Conservation (phyloP, 2,888 invertebrate species). For the Patella depressa region DNA sequence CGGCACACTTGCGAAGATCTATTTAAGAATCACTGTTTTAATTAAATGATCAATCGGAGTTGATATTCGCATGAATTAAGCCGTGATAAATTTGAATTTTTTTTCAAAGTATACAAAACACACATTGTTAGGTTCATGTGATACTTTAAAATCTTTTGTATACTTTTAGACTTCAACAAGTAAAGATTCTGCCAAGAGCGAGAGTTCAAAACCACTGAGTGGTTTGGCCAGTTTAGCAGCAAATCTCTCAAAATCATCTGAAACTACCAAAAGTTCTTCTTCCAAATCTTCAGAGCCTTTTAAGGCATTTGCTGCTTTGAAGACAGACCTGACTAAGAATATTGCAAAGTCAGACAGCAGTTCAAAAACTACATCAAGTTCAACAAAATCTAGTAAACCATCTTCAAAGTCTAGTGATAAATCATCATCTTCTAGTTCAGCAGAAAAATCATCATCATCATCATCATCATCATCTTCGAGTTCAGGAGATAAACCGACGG, state of each 20-base stretch:
- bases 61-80: too few relatives aligned
- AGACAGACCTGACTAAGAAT: constrained; percentile 33
- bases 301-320: constrained; percentile 22
- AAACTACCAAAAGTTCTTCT: constrained; percentile 20
- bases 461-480: constrained; percentile 17
- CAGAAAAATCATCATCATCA: constrained; percentile 18
- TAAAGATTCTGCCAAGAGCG: constrained; percentile 24
- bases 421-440: constrained; percentile 14
- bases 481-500: not conserved
- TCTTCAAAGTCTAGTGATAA: constrained; percentile 7
- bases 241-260: constrained; percentile 62
- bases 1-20: too few relatives aligned
- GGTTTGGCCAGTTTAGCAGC: constrained; percentile 70
- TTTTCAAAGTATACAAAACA: too few relatives aligned
- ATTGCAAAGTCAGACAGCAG: constrained; percentile 22
- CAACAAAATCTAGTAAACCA: constrained; percentile 24
- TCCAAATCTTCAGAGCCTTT: constrained; percentile 21
- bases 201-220: constrained; percentile 62
- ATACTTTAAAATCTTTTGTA: too few relatives aligned
- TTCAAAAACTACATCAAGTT: constrained; percentile 10
- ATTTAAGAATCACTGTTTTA: too few relatives aligned
- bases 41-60: too few relatives aligned
- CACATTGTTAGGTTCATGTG: too few relatives aligned
- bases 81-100: too few relatives aligned
- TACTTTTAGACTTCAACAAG: constrained; percentile 11